Evolutionary conservation across 2,888 invertebrate species (phyloP).

Genomic region (Lithophane semibrunnea): DNA sequence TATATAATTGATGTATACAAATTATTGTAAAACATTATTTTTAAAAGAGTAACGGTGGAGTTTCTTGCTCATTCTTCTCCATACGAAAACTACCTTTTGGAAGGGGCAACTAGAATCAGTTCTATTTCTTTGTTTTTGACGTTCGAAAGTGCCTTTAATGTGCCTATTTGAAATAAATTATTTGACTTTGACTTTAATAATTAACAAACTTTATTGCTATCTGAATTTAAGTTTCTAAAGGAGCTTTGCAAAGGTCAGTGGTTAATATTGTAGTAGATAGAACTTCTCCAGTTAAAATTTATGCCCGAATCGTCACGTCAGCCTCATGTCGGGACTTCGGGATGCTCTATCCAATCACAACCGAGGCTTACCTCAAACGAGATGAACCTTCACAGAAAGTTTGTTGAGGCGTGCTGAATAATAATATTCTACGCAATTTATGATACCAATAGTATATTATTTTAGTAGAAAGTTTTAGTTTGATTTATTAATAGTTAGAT

Average conservation of each 20-base stretch:
- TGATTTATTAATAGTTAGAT: conserved; percentile 1
- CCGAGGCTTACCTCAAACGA: conserved; percentile 40
- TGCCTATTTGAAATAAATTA: too few species aligned
- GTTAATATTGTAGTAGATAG: conserved; percentile 38
- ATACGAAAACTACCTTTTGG: too few species aligned
- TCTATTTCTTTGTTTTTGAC: too few species aligned
- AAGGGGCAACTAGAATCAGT: too few species aligned
- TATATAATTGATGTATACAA: too few species aligned
- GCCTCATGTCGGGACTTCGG: conserved; percentile 39
- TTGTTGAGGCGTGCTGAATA: conserved; percentile 58
- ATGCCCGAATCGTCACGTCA: conserved; percentile 47
- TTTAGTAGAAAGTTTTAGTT: conserved; percentile 9
- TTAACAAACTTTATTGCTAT: conserved; percentile 19
- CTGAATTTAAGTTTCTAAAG: conserved; percentile 14
- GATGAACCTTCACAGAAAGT: conserved; percentile 55
- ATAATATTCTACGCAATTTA: conserved; percentile 55
- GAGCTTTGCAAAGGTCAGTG: conserved; percentile 23
- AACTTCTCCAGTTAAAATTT: conserved; percentile 36
- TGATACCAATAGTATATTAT: conserved; percentile 32
- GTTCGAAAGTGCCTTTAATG: too few species aligned
- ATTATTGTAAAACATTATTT: too few species aligned
- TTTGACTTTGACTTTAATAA: too few species aligned
- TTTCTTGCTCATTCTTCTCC: too few species aligned
- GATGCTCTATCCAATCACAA: conserved; percentile 59
- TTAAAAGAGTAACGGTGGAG: too few species aligned